Base-by-base conservation (phyloP, 2,113 vertebrate genomes). In the Monarcha castaneiventris region DNA sequence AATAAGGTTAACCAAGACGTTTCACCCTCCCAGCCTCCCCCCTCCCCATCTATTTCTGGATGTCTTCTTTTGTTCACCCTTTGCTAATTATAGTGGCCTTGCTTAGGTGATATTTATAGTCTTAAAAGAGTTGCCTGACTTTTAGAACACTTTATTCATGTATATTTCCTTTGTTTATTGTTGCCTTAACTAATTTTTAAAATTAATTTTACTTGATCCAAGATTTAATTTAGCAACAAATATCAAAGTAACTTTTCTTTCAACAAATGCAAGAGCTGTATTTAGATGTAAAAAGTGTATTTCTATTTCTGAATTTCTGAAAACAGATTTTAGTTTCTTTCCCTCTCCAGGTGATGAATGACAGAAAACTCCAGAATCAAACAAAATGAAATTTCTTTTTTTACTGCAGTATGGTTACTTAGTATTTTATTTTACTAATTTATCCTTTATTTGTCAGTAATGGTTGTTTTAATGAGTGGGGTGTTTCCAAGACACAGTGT, bases 11-110 rank as follows among this genome's bases (percentile, higher is more conserved):
- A 87, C 85, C 96, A 97, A 98, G 98, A 98, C 91, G 93, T 96
- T 98, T 97, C 93, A 95, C 87, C 85, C 79, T 88, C 81, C 84
- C 93, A 87, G 92, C 81, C 77, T 96, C 89, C 97, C 97, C 97
- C 98, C 97, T 97, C 97, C 97, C 73, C 93, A 97, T 98, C 98
- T 98, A 98, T 99, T 98, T 99, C 97, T 97, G 98, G 98, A 97
- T 92, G 96, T 97, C 98, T 99, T 98, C 98, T 98, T 99, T 99
- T 99, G 98, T 99, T 99, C 98, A 98, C 98, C 95, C 97, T 51
- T 97, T 79, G 98, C 98, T 99, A 99, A 99, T 98, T 99, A 99
- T 99, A 99, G 99, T 89, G 95, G 83, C 94, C 48, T 94, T 97
- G 96, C 97, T 97, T 96, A 97, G 94, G 94, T 95, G 95, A 87